These are phyloP conservation scores for Myotis davidii DNA, from an alignment of 2,113 vertebrate species.

Conservation along the genomic window DNA sequence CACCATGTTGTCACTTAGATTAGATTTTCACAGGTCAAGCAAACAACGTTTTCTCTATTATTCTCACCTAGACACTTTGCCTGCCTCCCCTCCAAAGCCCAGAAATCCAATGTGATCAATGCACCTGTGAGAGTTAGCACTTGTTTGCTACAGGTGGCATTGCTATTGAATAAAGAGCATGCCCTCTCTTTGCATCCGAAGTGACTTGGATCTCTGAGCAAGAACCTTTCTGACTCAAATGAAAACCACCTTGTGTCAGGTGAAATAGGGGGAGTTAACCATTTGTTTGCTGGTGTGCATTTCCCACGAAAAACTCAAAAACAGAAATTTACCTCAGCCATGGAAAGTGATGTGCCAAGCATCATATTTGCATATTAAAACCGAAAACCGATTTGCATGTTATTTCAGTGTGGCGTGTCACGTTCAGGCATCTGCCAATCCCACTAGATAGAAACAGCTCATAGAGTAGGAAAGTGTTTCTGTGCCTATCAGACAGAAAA, in stretches of 20 bases:
- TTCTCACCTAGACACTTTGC: neutral
- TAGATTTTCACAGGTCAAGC: conserved; percentile 50
- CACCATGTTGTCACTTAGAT: conserved; percentile 16
- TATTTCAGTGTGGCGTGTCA: conserved; percentile 84
- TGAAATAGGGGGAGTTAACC: conserved; percentile 84
- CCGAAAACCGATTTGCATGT: conserved; percentile 86
- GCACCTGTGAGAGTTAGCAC: neutral
- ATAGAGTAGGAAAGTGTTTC: conserved; percentile 82
- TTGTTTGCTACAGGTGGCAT: conserved; percentile 20
- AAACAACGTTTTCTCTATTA: conserved; percentile 4
- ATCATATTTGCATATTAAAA: conserved; percentile 85
- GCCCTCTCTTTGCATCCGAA: conserved; percentile 79
- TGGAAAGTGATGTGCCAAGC: conserved; percentile 88
- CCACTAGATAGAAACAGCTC: conserved; percentile 84
- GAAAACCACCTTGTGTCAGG: conserved; percentile 78
- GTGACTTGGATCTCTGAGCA: conserved; percentile 78
- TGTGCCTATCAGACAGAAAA: conserved; percentile 61
- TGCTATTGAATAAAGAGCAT: conserved; percentile 76
- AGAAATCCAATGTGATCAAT: neutral
- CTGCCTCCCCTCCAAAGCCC: neutral
- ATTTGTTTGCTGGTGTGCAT: conserved; percentile 84
- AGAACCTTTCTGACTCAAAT: conserved; percentile 83
- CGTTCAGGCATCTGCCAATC: conserved; percentile 84
- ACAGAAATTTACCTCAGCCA: conserved; percentile 83
- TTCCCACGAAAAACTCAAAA: conserved; percentile 85